phyloP scores from a whole-genome alignment of 2,888 invertebrate genomes.

The Ariolimax columbianus region DNA sequence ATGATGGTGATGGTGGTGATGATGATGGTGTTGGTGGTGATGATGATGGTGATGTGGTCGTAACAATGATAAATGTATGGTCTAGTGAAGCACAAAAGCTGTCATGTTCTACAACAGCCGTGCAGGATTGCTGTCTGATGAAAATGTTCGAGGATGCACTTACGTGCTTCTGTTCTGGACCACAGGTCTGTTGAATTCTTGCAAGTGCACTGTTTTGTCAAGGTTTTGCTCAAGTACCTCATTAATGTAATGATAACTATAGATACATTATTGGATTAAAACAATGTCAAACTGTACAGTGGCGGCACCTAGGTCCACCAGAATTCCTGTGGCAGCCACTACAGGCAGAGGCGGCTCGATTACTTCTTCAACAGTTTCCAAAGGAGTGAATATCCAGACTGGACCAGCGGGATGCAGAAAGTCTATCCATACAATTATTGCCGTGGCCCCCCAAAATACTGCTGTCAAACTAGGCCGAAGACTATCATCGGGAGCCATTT shows the following conservation, averaged over 20 bases:
- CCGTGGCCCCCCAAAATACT: slow-evolving; percentile 12
- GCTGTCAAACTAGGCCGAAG: neutral
- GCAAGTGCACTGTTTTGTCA: neutral
- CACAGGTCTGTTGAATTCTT: neutral
- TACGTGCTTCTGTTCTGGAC: neutral
- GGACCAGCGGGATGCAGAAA: slow-evolving; percentile 12
- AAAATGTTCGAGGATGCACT: too few relatives aligned
- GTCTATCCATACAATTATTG: slow-evolving; percentile 40
- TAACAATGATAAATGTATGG: too few relatives aligned
- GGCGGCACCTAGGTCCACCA: slow-evolving; percentile 48
- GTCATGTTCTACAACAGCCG: too few relatives aligned
- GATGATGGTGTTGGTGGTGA: too few relatives aligned
- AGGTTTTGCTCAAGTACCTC: neutral
- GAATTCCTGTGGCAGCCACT: slow-evolving; percentile 49
- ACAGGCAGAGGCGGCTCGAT: neutral
- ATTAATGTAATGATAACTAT: neutral
- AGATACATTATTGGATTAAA: neutral
- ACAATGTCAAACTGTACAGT: slow-evolving; percentile 53
- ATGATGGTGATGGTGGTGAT: too few relatives aligned
- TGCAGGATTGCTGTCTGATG: too few relatives aligned
- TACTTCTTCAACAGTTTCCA: neutral
- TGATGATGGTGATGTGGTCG: too few relatives aligned
- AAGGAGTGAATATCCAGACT: neutral
- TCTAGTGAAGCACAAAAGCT: too few relatives aligned
- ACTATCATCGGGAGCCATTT: neutral